phyloP scores from a whole-genome alignment of 2,888 invertebrate species.

The Troides helena region DNA sequence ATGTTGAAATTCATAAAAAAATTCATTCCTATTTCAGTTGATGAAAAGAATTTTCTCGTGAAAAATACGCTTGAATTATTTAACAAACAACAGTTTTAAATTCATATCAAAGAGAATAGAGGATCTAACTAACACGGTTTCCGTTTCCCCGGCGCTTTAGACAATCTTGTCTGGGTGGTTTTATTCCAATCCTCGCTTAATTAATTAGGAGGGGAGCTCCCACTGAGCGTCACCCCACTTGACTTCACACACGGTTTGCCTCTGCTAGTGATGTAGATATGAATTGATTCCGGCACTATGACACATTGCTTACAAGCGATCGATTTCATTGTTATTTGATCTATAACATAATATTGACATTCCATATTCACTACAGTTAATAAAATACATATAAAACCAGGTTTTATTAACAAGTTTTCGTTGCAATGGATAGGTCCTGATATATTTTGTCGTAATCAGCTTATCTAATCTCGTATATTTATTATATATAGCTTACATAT shows the following conservation, averaged over 20 bases:
- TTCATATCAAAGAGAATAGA: conserved; percentile 13
- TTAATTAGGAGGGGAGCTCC: conserved; percentile 28
- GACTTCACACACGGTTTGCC: conserved; percentile 24
- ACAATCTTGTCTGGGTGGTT: conserved; percentile 26
- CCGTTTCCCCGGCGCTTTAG: conserved; percentile 20
- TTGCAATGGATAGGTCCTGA: no score
- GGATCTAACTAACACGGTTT: conserved; percentile 16
- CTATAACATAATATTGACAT: not conserved
- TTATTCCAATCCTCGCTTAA: conserved; percentile 29
- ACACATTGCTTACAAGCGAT: conserved; percentile 6
- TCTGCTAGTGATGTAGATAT: conserved; percentile 17
- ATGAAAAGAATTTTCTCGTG: not conserved
- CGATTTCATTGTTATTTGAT: conserved; percentile 18
- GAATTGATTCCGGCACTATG: conserved; percentile 18
- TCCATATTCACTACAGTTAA: not conserved
- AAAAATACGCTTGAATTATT: conserved; percentile 4
- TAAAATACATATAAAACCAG: no score
- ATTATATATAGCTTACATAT: no score
- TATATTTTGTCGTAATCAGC: no score
- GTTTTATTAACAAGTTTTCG: no score
- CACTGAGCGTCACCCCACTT: conserved; percentile 19
- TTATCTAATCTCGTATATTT: no score
- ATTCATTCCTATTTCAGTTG: not conserved
- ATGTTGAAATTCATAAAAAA: not conserved
- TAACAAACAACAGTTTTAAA: conserved; percentile 12